Evolutionary conservation across 2,113 vertebrate species (phyloP), one percentile per base, ranked within the genome.

Genomic region (Crocuta crocuta): DNA sequence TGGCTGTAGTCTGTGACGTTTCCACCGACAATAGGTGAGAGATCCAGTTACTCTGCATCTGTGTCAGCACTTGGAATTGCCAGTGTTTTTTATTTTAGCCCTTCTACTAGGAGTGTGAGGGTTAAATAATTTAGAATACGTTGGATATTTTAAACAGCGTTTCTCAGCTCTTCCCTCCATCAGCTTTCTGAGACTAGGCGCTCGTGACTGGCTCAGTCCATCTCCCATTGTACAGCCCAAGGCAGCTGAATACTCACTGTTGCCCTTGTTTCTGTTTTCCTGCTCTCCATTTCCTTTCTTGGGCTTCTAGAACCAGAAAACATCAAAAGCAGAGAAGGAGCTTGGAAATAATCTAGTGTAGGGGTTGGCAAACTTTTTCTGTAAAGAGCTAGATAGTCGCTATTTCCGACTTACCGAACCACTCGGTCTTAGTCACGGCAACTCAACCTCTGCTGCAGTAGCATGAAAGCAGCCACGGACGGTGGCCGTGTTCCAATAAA

Each of bases 81-180:
- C 48, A 66, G 15, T 92, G 58, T 78, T 91, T 97, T 90, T 79
- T 80, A 81, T 73, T 91, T 74, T 93, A 88, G 19, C 61, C 35
- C 76, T 48, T 88, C 55, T 78, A 28, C 68, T 87, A 71, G 35
- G 50, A 80, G 13, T 65, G 31, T 74, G 12, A 48, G 4, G 7
- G 12, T 95, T 91, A 89, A 89, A 45, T 85, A 87, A 45, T 93
- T 94, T 94, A 95, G 73, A 63, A 50, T 81, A 83, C 89, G 76
- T 80, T 87, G 53, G 31, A 33, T 81, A 35, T 94, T 96, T 95
- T 48, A 84, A 89, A 28, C 83, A 66, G 7, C 35, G 31, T 78
- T 83, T 93, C 28, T 58, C n/a, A 88, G 23, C 35, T 89, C 53
- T 43, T 45, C 24, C 15, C 48, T 86, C 65, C 61, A 53, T 66